phyloP scores from a whole-genome alignment of 37 sponge, comb jelly and placozoan genomes.

The Geodia barretti region DNA sequence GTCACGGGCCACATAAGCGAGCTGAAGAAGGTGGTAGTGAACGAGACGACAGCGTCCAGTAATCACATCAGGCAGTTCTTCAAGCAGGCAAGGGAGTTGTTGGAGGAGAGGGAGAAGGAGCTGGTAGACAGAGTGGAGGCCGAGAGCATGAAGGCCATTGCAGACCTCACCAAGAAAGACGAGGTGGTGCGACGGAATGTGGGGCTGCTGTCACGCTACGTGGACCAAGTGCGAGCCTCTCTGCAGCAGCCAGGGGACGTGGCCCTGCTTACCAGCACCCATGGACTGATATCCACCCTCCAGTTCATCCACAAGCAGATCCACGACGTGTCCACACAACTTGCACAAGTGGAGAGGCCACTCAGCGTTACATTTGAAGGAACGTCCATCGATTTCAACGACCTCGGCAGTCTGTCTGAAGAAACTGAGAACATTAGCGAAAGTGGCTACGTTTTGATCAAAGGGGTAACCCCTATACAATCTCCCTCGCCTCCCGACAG shows the following conservation, averaged over 20 bases:
- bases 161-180: background rate
- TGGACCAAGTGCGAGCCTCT: background rate
- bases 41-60: background rate
- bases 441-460: background rate
- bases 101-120: constrained; percentile 13
- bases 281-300: background rate
- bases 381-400: background rate
- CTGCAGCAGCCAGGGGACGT: background rate
- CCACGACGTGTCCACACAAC: background rate
- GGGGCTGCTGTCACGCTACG: background rate
- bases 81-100: background rate
- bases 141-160: background rate
- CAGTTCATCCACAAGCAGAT: background rate
- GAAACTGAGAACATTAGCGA: background rate
- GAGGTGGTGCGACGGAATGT: background rate
- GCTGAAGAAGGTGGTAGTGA: constrained; percentile 4
- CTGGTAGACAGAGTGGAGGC: constrained; percentile 3
- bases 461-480: background rate
- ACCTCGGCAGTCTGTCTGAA: background rate
- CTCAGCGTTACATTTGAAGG: background rate
- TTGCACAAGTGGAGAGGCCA: background rate
- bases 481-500: background rate
- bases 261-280: background rate
- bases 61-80: constrained; percentile 3
- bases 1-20: background rate